Conservation (phyloP, 2,797 vertebrate species). For the Cuniculus paca region DNA sequence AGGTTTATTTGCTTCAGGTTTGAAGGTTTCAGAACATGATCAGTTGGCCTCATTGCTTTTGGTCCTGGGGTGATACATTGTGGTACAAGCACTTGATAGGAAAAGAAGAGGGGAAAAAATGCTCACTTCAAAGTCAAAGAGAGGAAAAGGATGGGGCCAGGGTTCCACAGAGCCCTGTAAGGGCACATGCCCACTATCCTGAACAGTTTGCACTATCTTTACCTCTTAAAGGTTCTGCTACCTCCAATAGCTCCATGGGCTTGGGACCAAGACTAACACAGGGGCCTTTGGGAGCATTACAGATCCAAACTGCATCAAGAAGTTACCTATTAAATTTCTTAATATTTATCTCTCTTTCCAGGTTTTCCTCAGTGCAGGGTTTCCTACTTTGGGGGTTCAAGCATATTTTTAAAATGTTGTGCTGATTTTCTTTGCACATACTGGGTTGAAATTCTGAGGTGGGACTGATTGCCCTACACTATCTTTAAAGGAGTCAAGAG, state of each 20-base stretch:
- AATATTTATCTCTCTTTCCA: background rate
- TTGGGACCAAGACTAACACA: background rate
- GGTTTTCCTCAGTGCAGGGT: background rate
- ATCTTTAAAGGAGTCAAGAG: background rate
- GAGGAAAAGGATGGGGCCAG: background rate
- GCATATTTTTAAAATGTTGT: background rate
- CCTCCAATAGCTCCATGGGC: background rate
- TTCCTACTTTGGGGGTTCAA: conserved; percentile 34
- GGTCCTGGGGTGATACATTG: background rate
- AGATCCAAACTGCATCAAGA: background rate
- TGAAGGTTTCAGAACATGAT: background rate
- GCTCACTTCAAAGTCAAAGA: background rate
- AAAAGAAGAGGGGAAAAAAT: background rate
- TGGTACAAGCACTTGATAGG: background rate
- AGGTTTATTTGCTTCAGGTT: background rate
- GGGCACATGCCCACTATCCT: background rate
- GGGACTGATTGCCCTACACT: background rate
- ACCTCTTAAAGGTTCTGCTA: background rate
- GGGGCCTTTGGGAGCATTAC: background rate
- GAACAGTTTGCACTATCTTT: background rate
- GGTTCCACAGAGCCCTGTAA: background rate
- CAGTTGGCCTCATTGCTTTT: background rate
- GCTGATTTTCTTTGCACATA: conserved; percentile 5
- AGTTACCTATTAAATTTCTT: background rate
- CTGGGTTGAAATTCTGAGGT: background rate